phyloP scores from a whole-genome alignment of 64 coral and sea anemone species.

The Dendronephthya gigantea region DNA sequence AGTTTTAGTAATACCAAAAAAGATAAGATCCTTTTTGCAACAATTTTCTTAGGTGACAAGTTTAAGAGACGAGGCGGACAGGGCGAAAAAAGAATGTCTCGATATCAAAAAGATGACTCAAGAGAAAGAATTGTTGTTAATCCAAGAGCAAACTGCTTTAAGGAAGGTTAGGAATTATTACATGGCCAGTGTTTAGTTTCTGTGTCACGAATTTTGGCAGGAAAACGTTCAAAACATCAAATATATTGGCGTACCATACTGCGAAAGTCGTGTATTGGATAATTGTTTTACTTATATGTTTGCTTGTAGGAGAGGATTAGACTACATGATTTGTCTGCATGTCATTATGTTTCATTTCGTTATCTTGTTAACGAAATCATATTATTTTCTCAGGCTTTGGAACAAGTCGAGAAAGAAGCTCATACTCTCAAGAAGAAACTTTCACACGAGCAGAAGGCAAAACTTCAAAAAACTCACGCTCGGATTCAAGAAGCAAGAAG shows the following conservation, averaged over 20 bases:
- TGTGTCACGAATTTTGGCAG: not conserved
- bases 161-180: slow-evolving; percentile 46
- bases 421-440: slow-evolving; percentile 70
- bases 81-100: slow-evolving; percentile 78
- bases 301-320: too few species aligned
- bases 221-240: too few species aligned
- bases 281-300: not conserved
- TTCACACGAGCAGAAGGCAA: slow-evolving; percentile 83
- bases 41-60: slow-evolving; percentile 73
- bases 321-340: too few species aligned
- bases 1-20: too few species aligned
- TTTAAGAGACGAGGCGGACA: slow-evolving; percentile 85
- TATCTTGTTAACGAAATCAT: not conserved
- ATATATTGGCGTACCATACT: too few species aligned
- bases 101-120: slow-evolving; percentile 83
- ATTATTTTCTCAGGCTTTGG: slow-evolving; percentile 45
- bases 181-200: not conserved
- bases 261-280: not conserved
- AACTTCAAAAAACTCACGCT: slow-evolving; percentile 81
- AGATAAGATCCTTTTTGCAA: too few species aligned
- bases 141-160: slow-evolving; percentile 79
- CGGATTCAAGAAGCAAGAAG: slow-evolving; percentile 70
- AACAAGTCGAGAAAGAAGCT: slow-evolving; percentile 68
- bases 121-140: slow-evolving; percentile 68
- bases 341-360: too few species aligned